phyloP scores from a whole-genome alignment of 1,140 invertebrate genomes.

The Antheraea pernyi region DNA sequence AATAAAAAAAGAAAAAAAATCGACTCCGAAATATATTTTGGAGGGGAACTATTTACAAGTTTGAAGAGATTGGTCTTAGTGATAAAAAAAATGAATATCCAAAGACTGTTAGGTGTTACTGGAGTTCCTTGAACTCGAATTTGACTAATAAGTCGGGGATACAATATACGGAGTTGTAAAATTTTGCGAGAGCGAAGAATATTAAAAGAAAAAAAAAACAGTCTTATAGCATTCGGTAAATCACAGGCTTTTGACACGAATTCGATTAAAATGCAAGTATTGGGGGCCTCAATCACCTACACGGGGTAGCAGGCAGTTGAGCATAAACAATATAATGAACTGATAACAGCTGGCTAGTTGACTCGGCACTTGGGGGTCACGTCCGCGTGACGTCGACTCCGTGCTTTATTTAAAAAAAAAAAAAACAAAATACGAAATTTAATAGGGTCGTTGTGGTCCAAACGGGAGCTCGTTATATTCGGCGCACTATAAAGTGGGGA shows the following conservation, averaged over 20 bases:
- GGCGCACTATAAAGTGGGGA: neutral
- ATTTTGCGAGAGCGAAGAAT: conserved; percentile 12
- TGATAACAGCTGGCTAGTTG: conserved; percentile 13
- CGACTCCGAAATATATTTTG: conserved; percentile 75
- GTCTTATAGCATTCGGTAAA: conserved; percentile 53
- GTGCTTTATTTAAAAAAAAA: conserved; percentile 10
- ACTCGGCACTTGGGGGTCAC: conserved; percentile 1
- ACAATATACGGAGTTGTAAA: conserved; percentile 48
- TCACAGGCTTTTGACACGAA: conserved; percentile 54
- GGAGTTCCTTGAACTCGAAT: conserved; percentile 69
- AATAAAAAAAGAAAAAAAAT: conserved; percentile 38
- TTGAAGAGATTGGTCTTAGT: conserved; percentile 69
- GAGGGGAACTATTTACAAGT: conserved; percentile 75
- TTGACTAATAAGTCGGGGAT: conserved; percentile 56
- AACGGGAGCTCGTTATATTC: conserved; percentile 5
- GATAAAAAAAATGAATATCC: conserved; percentile 52
- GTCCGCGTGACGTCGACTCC: neutral
- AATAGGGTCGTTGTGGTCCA: neutral
- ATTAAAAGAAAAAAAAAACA: neutral
- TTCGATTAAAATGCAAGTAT: conserved; percentile 34
- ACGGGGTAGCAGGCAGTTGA: conserved; percentile 23
- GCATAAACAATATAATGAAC: conserved; percentile 10
- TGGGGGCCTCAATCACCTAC: conserved; percentile 30
- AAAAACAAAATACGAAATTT: neutral
- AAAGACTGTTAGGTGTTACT: conserved; percentile 77